These are phyloP conservation scores for Trematomus bernacchii DNA, from an alignment of 2,797 vertebrate species.

Conservation along the genomic window DNA sequence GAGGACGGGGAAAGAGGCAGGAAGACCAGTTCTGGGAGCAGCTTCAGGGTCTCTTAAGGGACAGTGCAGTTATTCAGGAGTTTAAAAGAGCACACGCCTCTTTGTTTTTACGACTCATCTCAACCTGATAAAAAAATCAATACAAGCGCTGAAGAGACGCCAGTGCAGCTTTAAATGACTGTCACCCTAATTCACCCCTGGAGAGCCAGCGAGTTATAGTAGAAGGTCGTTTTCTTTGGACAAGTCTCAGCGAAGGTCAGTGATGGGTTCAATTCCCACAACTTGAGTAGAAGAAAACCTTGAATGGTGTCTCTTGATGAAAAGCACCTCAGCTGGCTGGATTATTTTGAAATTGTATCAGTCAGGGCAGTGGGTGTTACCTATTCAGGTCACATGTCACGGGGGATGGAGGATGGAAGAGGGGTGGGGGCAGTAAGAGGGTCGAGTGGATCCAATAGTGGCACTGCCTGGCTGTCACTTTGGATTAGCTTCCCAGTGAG, in stretches of 20 bases:
- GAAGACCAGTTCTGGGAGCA: constrained; percentile 24
- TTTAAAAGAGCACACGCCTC: constrained; percentile 55
- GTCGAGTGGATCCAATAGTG: constrained; percentile 49
- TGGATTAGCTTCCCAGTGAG: constrained; percentile 78
- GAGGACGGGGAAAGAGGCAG: constrained; percentile 3
- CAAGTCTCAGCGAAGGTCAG: constrained; percentile 49
- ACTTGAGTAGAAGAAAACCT: constrained; percentile 29
- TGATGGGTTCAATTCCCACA: constrained; percentile 37
- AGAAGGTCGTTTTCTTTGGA: constrained; percentile 25
- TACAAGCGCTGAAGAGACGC: constrained; percentile 43
- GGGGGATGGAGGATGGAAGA: constrained; percentile 28
- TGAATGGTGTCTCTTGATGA: constrained; percentile 21
- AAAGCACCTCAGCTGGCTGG: constrained; percentile 41
- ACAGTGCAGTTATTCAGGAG: constrained; percentile 37
- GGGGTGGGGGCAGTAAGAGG: constrained; percentile 26
- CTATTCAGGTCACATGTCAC: constrained; percentile 83
- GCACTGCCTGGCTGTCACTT: constrained; percentile 84
- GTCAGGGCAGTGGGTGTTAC: constrained; percentile 70
- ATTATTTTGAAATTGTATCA: constrained; percentile 62
- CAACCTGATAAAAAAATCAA: constrained; percentile 66
- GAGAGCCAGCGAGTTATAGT: constrained; percentile 20
- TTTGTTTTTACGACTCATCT: constrained; percentile 60
- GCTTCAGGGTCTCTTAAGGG: constrained; percentile 13
- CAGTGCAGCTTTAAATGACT: constrained; percentile 47
- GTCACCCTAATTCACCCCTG: constrained; percentile 54